Conservation (phyloP, 1,140 invertebrate genomes). For the Hycleus phaleratus region DNA sequence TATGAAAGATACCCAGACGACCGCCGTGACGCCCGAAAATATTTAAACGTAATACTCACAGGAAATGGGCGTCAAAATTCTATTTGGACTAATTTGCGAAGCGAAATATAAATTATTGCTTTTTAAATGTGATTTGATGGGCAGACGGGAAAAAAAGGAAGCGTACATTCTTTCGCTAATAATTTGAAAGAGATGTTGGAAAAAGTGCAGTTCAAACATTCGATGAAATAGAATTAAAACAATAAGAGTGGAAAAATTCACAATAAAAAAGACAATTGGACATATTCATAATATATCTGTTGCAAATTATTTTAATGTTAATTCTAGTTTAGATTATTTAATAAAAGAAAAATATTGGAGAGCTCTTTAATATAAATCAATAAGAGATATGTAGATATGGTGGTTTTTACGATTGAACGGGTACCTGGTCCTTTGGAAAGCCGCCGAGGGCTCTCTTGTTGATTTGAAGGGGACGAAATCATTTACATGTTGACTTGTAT, state of each 20-base stretch:
- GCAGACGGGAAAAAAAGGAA: too few species aligned
- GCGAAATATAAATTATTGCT: conserved; percentile 16
- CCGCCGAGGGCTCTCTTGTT: conserved; percentile 20
- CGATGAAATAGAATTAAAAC: too few species aligned
- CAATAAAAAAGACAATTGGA: too few species aligned
- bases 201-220: too few species aligned
- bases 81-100: conserved; percentile 18
- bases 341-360: too few species aligned
- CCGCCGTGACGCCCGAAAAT: conserved; percentile 21
- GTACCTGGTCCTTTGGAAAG: conserved; percentile 15
- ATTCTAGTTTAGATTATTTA: too few species aligned
- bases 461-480: conserved; percentile 6
- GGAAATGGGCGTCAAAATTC: conserved; percentile 25
- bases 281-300: too few species aligned
- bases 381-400: not conserved
- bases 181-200: too few species aligned
- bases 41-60: conserved; percentile 16
- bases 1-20: conserved; percentile 10
- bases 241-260: too few species aligned
- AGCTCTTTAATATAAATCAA: not conserved
- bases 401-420: conserved; percentile 16
- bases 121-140: conserved; percentile 11
- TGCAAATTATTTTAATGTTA: too few species aligned
- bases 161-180: too few species aligned
- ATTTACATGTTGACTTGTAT: too few species aligned